Conservation (phyloP, 2,888 invertebrate species). For the Sericinus montela region DNA sequence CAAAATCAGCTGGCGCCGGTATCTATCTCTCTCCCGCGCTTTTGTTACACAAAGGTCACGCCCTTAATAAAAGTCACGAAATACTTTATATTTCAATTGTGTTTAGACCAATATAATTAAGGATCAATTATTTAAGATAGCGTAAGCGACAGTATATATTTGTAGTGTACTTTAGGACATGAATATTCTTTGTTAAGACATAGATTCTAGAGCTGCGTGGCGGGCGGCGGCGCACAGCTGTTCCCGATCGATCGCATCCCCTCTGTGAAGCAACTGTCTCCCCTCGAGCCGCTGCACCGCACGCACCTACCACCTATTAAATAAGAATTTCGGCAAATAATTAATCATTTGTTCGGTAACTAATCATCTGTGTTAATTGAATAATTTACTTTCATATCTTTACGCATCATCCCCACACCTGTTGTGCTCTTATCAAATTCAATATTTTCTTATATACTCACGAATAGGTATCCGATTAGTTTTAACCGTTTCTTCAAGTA, state of each 20-base stretch:
- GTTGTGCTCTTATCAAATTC: no score
- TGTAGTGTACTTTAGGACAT: background rate
- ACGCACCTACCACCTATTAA: no score
- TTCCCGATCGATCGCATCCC: background rate
- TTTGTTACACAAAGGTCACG: background rate
- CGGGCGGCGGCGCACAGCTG: background rate
- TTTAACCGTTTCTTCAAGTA: no score
- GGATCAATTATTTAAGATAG: no score
- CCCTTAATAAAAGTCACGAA: background rate
- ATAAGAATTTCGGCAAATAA: no score
- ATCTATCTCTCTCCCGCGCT: background rate
- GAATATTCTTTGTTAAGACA: background rate
- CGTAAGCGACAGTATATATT: background rate
- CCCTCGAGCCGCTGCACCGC: background rate
- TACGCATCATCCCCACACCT: no score
- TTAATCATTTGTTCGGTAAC: no score
- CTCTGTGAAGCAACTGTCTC: background rate
- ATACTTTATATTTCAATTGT: background rate
- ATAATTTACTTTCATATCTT: no score
- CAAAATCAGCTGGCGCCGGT: constrained; percentile 30
- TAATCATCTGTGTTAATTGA: no score
- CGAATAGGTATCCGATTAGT: no score
- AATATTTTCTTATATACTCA: no score
- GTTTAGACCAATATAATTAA: background rate
- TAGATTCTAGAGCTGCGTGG: background rate